Percentiles rank a stretch among this genome's conserved stretches.
These are phyloP conservation scores for Mormyrus proboscirostris DNA, from an alignment of 2,797 vertebrate species.

Conservation along the genomic window DNA sequence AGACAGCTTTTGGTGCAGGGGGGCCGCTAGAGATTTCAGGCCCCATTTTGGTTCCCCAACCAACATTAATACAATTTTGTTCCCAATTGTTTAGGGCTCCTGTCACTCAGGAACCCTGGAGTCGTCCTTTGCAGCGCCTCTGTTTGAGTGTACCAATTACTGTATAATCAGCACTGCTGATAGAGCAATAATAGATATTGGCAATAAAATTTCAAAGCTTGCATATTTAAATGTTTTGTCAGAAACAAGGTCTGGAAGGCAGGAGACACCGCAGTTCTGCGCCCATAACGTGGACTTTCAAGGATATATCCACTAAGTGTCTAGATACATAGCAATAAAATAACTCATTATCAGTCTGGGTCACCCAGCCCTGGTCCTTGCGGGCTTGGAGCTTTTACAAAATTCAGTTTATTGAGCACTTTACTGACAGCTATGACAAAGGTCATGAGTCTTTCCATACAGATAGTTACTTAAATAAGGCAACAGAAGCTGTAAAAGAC, in stretches of 20 bases:
- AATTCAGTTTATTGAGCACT: neutral
- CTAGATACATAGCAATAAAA: slow-evolving; percentile 2
- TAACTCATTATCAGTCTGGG: neutral
- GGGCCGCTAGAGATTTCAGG: neutral
- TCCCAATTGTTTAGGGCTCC: neutral
- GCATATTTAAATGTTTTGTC: neutral
- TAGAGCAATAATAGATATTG: neutral
- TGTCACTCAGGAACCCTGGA: neutral
- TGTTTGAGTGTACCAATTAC: neutral
- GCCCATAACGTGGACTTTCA: neutral
- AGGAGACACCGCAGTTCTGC: neutral
- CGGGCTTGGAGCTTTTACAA: neutral
- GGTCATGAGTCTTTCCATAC: neutral
- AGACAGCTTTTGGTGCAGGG: neutral
- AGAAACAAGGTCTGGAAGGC: neutral
- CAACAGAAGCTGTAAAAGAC: neutral
- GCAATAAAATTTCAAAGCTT: neutral
- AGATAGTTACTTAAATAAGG: neutral
- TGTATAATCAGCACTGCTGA: neutral
- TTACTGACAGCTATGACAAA: neutral
- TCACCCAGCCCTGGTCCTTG: neutral
- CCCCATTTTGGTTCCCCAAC: neutral
- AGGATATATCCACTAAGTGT: neutral
- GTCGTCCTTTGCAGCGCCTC: neutral
- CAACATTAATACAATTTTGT: neutral